Percentiles rank a stretch among this genome's conserved stretches.
phyloP scores from a whole-genome alignment of 1,140 invertebrate species.

The Drosophila ambigua region DNA sequence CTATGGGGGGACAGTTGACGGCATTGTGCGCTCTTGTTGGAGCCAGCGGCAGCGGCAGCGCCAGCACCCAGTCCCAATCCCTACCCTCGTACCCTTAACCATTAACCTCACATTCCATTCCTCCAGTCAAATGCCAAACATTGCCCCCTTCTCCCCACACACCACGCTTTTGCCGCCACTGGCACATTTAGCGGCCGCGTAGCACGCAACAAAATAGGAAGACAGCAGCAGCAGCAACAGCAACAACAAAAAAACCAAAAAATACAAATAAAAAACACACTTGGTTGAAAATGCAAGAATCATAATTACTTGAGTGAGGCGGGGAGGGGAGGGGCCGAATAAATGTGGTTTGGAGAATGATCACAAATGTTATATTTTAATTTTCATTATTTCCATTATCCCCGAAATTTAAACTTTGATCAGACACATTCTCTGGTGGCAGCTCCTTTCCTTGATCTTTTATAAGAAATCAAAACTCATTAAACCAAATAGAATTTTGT shows the following conservation, averaged over 20 bases:
- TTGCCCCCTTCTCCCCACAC: constrained; percentile 2
- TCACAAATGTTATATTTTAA: too few species aligned
- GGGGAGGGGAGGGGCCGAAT: too few species aligned
- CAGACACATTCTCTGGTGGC: too few species aligned
- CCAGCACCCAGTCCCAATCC: constrained; percentile 6
- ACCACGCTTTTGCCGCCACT: constrained; percentile 14
- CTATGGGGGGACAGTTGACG: constrained; percentile 57
- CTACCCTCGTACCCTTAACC: constrained; percentile 18
- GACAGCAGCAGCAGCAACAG: constrained; percentile 22
- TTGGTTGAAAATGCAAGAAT: background rate
- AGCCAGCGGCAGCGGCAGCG: constrained; percentile 10
- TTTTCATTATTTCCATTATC: too few species aligned
- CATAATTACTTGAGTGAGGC: background rate
- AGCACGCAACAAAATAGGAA: constrained; percentile 48
- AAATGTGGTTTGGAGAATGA: background rate
- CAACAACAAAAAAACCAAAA: constrained; percentile 6
- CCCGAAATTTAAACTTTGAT: too few species aligned
- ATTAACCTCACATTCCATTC: constrained; percentile 52
- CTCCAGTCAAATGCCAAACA: constrained; percentile 26
- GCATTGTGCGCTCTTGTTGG: constrained; percentile 51
- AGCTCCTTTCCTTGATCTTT: too few species aligned
- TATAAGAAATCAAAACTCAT: too few species aligned
- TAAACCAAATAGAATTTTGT: too few species aligned
- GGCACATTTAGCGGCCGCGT: constrained; percentile 61
- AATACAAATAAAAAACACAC: background rate